Percentiles rank a stretch among this genome's conserved stretches.
Conservation (phyloP, 2,113 vertebrate genomes). For the Dromas ardeola region DNA sequence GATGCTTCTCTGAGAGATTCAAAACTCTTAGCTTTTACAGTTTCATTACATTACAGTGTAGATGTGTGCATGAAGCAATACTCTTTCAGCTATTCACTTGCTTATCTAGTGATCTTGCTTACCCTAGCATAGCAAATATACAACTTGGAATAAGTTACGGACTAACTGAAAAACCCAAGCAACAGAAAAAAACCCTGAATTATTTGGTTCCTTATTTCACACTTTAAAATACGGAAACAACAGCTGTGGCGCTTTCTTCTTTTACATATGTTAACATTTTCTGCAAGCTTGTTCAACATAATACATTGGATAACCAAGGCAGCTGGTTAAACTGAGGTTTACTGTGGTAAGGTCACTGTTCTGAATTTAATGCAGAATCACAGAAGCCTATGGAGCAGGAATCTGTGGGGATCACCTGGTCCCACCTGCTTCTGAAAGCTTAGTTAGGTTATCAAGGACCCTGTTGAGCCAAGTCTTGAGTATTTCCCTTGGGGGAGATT, state of each 20-base stretch:
- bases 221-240: neutral
- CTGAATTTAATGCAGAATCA: neutral
- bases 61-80: neutral
- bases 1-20: neutral
- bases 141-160: neutral
- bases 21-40: neutral
- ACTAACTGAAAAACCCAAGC: neutral
- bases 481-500: neutral
- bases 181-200: fast-evolving
- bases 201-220: neutral
- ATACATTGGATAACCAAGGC: neutral
- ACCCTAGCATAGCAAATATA: neutral
- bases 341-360: neutral
- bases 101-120: neutral
- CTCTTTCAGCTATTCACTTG: neutral
- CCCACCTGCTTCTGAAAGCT: neutral
- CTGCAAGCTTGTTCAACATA: neutral
- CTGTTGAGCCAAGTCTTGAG: neutral
- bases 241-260: neutral
- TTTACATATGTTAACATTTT: neutral
- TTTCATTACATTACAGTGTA: neutral
- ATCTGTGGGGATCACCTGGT: neutral
- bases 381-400: neutral
- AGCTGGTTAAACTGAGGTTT: neutral
- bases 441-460: neutral